Base-by-base conservation (phyloP, 1,140 invertebrate species). In the Calycopis cecrops region DNA sequence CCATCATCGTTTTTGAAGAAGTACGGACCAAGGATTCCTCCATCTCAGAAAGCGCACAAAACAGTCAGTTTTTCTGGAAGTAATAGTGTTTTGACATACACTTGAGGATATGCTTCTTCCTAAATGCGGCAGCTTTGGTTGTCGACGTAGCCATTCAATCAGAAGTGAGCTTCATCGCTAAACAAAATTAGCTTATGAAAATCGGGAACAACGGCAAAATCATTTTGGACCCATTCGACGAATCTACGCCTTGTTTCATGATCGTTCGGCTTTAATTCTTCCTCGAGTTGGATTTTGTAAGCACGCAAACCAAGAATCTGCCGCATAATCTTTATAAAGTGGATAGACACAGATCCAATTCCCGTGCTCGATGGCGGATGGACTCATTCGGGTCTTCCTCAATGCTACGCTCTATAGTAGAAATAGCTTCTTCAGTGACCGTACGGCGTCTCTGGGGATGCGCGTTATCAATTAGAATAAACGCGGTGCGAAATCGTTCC, bases 261-360 rank as follows among this genome's bases (percentile, higher is more conserved):
- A 56, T 69, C 70, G 62, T 51, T 60, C 49, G 57, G 54, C 60
- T 76, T 73, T 44, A 77, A 62, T 67, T 78, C 71, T 63, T 78
- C 68, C 50, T 63, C 67, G 42, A 84, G 67, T 71, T 76, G 62
- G 62, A 78, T 69, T 55, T 55, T 59, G 42, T 58, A 56, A 52
- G 56, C 40, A 48, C 49, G 40, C 56, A 62, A 52, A 52, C 35
- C 35, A 52, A 62, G 49, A 62, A 57, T 48, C n/a, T 57, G 51
- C 33, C 55, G 55, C 55, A 62, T 57, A 62, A 57, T 57, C 35
- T 52, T 52, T 50, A 58, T 58, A 52, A 52, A 52, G 35, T 50
- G 35, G 54, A 55, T n/a, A n/a, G n/a, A n/a, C n/a, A n/a, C n/a
- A n/a, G n/a, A n/a, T n/a, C n/a, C n/a, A n/a, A n/a, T n/a, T 53